These are phyloP conservation scores for Diorhabda sublineata DNA, from an alignment of 1,140 invertebrate genomes.

Conservation along the genomic window DNA sequence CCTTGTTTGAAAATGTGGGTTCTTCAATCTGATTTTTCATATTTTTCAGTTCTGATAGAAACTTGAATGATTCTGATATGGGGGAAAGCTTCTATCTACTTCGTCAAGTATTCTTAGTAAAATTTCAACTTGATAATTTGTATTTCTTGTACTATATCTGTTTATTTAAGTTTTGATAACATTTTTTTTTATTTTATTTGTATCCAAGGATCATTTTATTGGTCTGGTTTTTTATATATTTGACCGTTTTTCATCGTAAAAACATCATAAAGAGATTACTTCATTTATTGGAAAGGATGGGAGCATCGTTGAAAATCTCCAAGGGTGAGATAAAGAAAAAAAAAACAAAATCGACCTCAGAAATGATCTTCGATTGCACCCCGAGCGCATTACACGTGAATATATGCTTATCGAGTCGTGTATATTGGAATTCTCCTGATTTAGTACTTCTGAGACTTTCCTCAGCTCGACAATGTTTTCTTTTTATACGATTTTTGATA, in stretches of 20 bases:
- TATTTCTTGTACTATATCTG: too few species aligned
- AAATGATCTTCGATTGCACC: background rate
- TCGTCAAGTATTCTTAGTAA: too few species aligned
- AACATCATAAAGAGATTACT: conserved; percentile 1
- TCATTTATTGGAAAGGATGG: background rate
- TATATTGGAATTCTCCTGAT: background rate
- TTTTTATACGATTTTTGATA: background rate
- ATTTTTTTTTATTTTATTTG: too few species aligned
- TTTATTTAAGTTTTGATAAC: too few species aligned
- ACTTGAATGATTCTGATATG: too few species aligned
- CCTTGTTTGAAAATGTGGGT: too few species aligned
- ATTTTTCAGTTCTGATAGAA: too few species aligned
- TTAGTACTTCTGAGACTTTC: background rate
- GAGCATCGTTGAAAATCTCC: background rate
- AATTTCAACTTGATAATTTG: too few species aligned
- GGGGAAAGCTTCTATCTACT: too few species aligned
- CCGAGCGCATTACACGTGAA: background rate
- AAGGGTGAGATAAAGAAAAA: background rate
- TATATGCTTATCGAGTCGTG: background rate
- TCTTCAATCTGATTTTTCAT: too few species aligned
- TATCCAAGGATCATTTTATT: too few species aligned
- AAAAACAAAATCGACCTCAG: background rate
- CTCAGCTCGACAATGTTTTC: background rate
- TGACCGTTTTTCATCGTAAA: background rate
- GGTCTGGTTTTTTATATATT: background rate